These are phyloP conservation scores for Poicephalus gulielmi DNA, from an alignment of 2,113 vertebrate species.

Conservation along the genomic window DNA sequence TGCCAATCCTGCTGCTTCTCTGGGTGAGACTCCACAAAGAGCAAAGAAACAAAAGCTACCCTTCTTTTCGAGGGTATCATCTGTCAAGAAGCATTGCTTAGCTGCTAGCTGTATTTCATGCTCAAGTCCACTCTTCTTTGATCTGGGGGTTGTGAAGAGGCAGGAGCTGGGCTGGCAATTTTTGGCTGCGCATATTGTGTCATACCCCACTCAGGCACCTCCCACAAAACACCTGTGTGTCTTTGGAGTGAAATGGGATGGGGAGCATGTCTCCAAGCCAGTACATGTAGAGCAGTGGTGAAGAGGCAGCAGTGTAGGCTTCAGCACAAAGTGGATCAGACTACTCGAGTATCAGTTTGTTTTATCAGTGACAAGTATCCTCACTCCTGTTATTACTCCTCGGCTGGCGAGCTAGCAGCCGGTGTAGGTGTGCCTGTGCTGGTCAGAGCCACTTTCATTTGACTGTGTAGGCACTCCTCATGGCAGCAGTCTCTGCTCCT, in stretches of 20 bases:
- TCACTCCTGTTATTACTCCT: background rate
- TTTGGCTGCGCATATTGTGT: accelerated
- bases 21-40: background rate
- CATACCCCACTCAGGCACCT: background rate
- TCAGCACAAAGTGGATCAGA: background rate
- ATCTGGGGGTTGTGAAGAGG: background rate
- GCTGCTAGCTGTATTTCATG: background rate
- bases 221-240: accelerated
- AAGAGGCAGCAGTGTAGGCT: background rate
- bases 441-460: background rate
- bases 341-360: background rate
- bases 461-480: background rate
- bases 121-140: background rate
- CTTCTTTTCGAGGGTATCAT: background rate
- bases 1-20: background rate
- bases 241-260: background rate
- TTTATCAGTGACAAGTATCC: background rate
- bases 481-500: background rate
- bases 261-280: background rate
- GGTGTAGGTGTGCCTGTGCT: background rate
- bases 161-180: background rate
- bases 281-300: background rate
- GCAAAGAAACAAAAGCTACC: background rate
- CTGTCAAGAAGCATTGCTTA: background rate
- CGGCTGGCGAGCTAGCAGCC: background rate